Percentiles rank a stretch among this genome's conserved stretches.
Conservation (phyloP, 2,113 vertebrate species). For the Forbesichthys agassizii region DNA sequence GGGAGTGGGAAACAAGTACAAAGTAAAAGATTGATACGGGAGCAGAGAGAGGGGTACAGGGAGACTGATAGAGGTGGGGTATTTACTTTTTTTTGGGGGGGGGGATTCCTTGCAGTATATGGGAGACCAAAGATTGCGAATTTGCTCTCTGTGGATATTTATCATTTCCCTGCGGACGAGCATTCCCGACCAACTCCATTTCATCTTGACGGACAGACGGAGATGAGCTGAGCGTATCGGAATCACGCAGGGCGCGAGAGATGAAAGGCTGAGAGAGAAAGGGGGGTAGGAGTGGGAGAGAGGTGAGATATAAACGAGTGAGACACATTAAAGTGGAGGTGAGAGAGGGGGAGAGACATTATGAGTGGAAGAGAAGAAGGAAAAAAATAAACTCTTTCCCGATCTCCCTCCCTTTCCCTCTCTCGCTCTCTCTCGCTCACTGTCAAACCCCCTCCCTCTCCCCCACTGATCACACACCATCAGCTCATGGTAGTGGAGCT, state of each 20-base stretch:
- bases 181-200: slow-evolving; percentile 49
- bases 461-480: slow-evolving; percentile 3
- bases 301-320: not conserved
- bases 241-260: slow-evolving; percentile 10
- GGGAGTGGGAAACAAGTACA: slow-evolving; percentile 16
- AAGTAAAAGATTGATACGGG: slow-evolving; percentile 22
- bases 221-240: not conserved
- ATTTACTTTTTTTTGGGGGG: slow-evolving; percentile 43
- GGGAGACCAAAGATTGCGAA: slow-evolving; percentile 58
- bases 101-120: slow-evolving; percentile 43
- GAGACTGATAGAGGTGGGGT: slow-evolving; percentile 37
- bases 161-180: slow-evolving; percentile 54
- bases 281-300: not conserved
- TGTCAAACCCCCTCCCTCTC: not conserved
- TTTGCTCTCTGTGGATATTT: slow-evolving; percentile 58
- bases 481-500: slow-evolving; percentile 43
- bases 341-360: not conserved
- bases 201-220: slow-evolving; percentile 48
- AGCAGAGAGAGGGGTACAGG: not conserved
- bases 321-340: not conserved
- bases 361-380: no score
- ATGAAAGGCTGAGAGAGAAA: slow-evolving; percentile 23
- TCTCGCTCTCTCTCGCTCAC: slow-evolving; percentile 23
- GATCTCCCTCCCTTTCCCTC: slow-evolving; percentile 6
- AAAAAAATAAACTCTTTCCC: not conserved